Percentiles rank a stretch among this genome's conserved stretches.
Evolutionary conservation across 2,888 invertebrate genomes (phyloP).

Genomic region (Ormia ochracea): DNA sequence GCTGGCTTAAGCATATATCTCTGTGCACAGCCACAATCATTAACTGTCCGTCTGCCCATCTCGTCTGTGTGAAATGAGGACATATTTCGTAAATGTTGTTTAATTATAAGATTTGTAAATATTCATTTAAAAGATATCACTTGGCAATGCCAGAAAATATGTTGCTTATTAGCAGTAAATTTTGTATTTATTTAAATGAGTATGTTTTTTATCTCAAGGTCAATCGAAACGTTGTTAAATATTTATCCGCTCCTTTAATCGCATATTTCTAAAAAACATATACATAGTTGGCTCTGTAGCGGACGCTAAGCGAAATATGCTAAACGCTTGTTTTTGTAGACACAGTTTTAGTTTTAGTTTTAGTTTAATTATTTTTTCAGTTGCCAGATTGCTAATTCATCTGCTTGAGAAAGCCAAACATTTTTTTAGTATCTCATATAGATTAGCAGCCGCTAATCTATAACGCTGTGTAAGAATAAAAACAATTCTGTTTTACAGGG

Average conservation of each 20-base stretch:
- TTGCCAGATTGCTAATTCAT: no score
- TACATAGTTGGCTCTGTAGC: no score
- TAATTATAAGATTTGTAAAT: slow-evolving; percentile 62
- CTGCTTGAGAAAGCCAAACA: no score
- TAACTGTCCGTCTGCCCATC: slow-evolving; percentile 23
- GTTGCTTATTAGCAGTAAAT: slow-evolving; percentile 62
- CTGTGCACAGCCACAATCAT: slow-evolving; percentile 14
- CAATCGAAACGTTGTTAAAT: slow-evolving; percentile 42
- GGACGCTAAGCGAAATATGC: no score
- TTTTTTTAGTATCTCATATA: no score
- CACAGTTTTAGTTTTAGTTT: no score
- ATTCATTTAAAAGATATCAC: slow-evolving; percentile 61
- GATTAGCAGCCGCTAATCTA: no score
- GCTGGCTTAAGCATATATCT: not conserved
- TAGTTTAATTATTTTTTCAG: no score
- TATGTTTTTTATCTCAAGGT: slow-evolving; percentile 54
- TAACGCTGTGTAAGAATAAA: no score
- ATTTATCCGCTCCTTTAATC: not conserved
- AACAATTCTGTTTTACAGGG: no score
- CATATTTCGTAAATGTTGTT: slow-evolving; percentile 62
- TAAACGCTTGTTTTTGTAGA: no score
- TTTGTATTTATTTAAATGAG: slow-evolving; percentile 61
- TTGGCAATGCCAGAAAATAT: slow-evolving; percentile 53
- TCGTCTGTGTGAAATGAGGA: slow-evolving; percentile 54
- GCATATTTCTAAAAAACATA: not conserved